Base-by-base conservation (phyloP, 2,113 vertebrate species). In the Syngnathoides biaculeatus region DNA sequence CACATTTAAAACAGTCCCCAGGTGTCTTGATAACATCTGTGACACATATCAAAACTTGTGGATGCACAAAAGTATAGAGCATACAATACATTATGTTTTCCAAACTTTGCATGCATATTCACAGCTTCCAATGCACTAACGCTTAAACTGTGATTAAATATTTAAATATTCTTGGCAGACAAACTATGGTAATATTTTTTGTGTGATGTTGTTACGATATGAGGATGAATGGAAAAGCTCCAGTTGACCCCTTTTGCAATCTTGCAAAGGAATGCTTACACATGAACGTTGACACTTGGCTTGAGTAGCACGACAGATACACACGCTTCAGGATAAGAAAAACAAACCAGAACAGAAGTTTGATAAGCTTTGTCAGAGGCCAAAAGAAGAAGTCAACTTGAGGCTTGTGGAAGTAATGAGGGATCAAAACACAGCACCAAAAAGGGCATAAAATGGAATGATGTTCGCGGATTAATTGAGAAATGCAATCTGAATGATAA, bases 391-490 rank as follows among this genome's bases (percentile, higher is more conserved):
- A 43, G 8, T 17, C 26, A 55, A 56, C 14, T 13, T 39, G 24
- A 68, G 57, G 17, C 24, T 8, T 40, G 59, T 69, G 27, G 48
- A 69, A 58, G 65, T 38, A 1, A 5, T 2, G 17, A 24, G 9
- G 5, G 63, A 62, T 72, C 26, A 78, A 72, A 79, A 30, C 9
- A 22, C 26, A 43, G 38, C 69, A 69, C 65, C 65, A 72, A 70
- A 17, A 39, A 39, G 14, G n/a, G 35, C 63, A 77, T 73, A 10
- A 68, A 69, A 68, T 74, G 0, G 68, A 78, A 71, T 55, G 50
- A 26, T 71, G 61, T 22, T 27, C 12, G 65, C 4, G 40, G 53
- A 88, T 90, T 87, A 81, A 90, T 89, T 87, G 79, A 88, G 53
- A 19, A 83, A 86, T 77, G 76, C 35, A 35, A 11, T 40, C 35